phyloP scores from a whole-genome alignment of 2,888 invertebrate genomes.

The Cabera pusaria region DNA sequence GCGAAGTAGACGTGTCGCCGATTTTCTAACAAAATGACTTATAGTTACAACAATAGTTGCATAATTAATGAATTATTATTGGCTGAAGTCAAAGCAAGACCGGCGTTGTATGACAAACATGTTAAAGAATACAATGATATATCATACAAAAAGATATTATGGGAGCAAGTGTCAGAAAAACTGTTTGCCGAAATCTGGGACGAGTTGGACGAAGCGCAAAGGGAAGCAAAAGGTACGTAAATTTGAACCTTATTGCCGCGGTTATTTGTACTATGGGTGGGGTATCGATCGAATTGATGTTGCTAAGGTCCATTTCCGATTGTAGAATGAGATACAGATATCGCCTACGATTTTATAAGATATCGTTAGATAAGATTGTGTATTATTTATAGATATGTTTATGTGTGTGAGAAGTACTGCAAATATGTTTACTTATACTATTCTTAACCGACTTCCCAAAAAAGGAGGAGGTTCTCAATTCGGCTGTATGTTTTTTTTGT shows the following conservation, averaged over 20 bases:
- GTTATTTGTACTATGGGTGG: too few species aligned
- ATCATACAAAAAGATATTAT: conserved; percentile 5
- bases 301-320: conserved; percentile 4
- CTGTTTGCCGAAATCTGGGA: conserved; percentile 12
- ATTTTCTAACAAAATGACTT: conserved; percentile 12
- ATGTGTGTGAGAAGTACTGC: too few species aligned
- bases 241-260: conserved; percentile 8
- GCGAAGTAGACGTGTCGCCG: conserved; percentile 5
- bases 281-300: conserved; percentile 2
- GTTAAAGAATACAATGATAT: conserved; percentile 10
- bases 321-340: background rate
- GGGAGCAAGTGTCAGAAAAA: conserved; percentile 12
- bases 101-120: conserved; percentile 13
- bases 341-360: too few species aligned
- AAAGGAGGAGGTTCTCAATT: too few species aligned
- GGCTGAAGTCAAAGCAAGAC: conserved; percentile 11
- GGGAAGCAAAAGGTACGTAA: conserved; percentile 11
- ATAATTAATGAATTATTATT: too few species aligned
- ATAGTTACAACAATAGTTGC: too few species aligned
- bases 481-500: too few species aligned
- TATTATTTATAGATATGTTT: too few species aligned
- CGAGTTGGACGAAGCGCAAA: conserved; percentile 3
- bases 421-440: too few species aligned
- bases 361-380: too few species aligned
- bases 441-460: too few species aligned